A percentile compares a stretch with the other conserved stretches of the same genome.
Conservation (phyloP, 2,888 invertebrate species). For the Mythimna pallens region DNA sequence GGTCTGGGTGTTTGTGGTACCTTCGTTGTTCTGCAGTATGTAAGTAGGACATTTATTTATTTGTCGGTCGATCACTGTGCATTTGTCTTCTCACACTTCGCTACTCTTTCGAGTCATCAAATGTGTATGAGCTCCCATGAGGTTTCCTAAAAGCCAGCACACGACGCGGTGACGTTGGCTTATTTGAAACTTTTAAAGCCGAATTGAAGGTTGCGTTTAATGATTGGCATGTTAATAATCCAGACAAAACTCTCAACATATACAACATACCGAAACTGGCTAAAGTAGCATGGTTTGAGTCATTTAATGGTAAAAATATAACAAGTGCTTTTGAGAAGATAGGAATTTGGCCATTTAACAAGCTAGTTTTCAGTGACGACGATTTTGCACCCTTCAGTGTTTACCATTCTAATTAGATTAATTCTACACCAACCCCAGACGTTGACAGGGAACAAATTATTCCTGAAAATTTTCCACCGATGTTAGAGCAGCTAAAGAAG, state of each 20-base stretch:
- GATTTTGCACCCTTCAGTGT: not conserved
- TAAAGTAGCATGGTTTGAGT: not conserved
- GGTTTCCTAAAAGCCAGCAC: conserved; percentile 4
- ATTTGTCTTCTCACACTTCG: conserved; percentile 30
- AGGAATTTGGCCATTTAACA: conserved; percentile 6
- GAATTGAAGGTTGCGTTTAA: conserved; percentile 27
- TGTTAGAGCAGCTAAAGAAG: not conserved
- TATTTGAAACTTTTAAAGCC: conserved; percentile 33
- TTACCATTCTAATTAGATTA: not conserved
- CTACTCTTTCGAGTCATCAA: not conserved
- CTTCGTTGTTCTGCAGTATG: too few relatives aligned
- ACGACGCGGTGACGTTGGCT: conserved; percentile 19
- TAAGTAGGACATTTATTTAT: too few relatives aligned
- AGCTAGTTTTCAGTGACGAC: not conserved
- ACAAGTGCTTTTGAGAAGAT: conserved; percentile 4
- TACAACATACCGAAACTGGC: not conserved
- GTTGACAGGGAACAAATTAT: not conserved
- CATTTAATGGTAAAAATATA: not conserved
- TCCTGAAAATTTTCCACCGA: not conserved
- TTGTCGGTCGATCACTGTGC: too few relatives aligned
- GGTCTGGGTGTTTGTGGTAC: too few relatives aligned
- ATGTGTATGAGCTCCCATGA: too few relatives aligned
- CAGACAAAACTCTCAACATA: conserved; percentile 17
- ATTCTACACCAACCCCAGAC: not conserved
- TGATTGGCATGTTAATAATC: conserved; percentile 30